These are phyloP conservation scores for Plotosus lineatus DNA, from an alignment of 2,113 vertebrate species.

Conservation along the genomic window DNA sequence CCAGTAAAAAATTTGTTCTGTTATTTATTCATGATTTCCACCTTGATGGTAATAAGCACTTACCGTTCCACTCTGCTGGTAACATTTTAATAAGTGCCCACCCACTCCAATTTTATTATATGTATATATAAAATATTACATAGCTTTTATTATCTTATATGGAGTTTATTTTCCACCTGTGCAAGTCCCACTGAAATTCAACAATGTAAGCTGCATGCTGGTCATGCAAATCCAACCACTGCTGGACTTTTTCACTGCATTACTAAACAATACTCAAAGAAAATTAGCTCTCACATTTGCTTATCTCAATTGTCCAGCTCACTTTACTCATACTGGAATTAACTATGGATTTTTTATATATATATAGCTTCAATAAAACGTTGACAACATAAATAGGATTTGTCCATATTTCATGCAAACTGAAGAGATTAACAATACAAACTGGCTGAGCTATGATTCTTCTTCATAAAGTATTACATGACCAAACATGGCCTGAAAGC, in stretches of 20 bases:
- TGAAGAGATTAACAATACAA: slow-evolving; percentile 22
- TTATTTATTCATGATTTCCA: too few relatives aligned
- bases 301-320: slow-evolving; percentile 7
- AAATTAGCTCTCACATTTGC: not conserved
- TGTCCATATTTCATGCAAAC: slow-evolving; percentile 34
- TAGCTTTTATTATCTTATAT: not conserved
- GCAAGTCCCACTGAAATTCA: not conserved
- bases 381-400: slow-evolving; percentile 2
- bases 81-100: too few relatives aligned
- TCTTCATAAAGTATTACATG: slow-evolving; percentile 5
- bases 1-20: too few relatives aligned
- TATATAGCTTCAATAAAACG: not conserved
- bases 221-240: not conserved
- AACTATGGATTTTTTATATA: not conserved
- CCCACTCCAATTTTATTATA: too few relatives aligned
- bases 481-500: not conserved
- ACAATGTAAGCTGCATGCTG: not conserved
- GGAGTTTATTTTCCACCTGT: not conserved
- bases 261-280: not conserved
- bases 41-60: too few relatives aligned
- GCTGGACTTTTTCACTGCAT: not conserved
- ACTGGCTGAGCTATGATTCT: not conserved
- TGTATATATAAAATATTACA: too few relatives aligned
- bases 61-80: too few relatives aligned
- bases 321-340: not conserved